Conservation (phyloP, 2,113 vertebrate species). For the Dasyurus viverrinus region DNA sequence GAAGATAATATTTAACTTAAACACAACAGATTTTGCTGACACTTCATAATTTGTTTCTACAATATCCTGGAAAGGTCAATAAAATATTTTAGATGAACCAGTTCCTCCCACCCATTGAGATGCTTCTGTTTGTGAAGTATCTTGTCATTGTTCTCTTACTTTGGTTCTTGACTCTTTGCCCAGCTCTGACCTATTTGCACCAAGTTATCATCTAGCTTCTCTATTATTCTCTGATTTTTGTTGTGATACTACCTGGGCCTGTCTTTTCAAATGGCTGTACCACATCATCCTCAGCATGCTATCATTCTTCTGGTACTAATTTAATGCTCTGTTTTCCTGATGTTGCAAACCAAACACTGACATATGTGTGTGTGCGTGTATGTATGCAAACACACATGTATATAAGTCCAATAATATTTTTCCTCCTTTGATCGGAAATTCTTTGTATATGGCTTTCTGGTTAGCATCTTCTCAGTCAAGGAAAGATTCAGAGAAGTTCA, state of each 20-base stretch:
- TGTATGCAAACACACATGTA: too few relatives aligned
- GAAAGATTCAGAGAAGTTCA: conserved; percentile 7
- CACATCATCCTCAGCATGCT: background rate
- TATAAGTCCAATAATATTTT: background rate
- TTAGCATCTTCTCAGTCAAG: conserved; percentile 12
- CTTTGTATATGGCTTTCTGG: background rate
- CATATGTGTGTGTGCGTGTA: too few relatives aligned
- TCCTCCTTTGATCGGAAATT: background rate
- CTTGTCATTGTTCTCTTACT: background rate
- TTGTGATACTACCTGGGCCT: background rate
- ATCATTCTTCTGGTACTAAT: background rate
- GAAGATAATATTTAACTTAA: background rate
- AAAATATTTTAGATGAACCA: background rate
- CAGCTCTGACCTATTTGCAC: background rate
- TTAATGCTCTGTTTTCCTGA: background rate
- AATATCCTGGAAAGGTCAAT: background rate
- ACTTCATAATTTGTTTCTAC: background rate
- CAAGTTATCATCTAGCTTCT: background rate
- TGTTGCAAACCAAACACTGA: background rate
- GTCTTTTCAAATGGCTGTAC: background rate
- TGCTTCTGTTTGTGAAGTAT: background rate
- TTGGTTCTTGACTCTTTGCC: background rate
- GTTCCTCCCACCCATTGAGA: background rate
- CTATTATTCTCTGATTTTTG: background rate
- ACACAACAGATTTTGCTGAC: background rate